Percentiles rank a stretch among this genome's conserved stretches.
Conservation (phyloP, 2,797 vertebrate genomes). For the Lerista edwardsae region DNA sequence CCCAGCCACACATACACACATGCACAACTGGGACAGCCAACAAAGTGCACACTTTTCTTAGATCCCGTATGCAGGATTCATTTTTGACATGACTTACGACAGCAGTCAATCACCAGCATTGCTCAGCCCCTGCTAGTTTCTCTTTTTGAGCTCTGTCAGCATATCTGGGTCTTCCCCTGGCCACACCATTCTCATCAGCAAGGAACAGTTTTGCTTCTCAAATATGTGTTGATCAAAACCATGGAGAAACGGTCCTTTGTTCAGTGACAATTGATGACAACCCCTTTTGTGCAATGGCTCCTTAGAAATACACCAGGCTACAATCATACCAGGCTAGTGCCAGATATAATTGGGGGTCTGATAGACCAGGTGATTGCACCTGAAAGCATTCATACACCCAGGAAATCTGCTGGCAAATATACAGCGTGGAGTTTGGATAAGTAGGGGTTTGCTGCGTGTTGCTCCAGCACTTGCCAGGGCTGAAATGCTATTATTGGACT, state of each 20-base stretch:
- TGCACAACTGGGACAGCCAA: too few relatives aligned
- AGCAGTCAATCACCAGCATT: too few relatives aligned
- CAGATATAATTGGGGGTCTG: neutral
- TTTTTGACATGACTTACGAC: too few relatives aligned
- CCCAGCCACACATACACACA: too few relatives aligned
- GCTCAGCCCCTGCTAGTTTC: neutral
- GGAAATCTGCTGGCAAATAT: neutral
- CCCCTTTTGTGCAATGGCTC: neutral
- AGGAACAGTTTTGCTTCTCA: neutral
- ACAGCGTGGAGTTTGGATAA: slow-evolving; percentile 1
- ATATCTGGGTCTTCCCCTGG: neutral
- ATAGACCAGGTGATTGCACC: neutral
- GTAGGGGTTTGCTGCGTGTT: slow-evolving; percentile 4
- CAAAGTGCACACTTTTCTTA: too few relatives aligned
- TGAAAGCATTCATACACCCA: neutral
- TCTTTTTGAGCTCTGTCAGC: neutral
- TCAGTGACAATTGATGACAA: neutral
- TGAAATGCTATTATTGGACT: slow-evolving; percentile 25
- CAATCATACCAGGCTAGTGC: neutral
- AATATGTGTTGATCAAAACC: neutral
- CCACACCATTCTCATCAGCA: neutral
- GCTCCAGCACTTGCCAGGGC: neutral
- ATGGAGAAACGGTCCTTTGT: neutral
- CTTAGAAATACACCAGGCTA: neutral
- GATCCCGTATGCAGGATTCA: too few relatives aligned